These are phyloP conservation scores for Meteorus colon DNA, from an alignment of 2,888 invertebrate genomes.

Conservation along the genomic window DNA sequence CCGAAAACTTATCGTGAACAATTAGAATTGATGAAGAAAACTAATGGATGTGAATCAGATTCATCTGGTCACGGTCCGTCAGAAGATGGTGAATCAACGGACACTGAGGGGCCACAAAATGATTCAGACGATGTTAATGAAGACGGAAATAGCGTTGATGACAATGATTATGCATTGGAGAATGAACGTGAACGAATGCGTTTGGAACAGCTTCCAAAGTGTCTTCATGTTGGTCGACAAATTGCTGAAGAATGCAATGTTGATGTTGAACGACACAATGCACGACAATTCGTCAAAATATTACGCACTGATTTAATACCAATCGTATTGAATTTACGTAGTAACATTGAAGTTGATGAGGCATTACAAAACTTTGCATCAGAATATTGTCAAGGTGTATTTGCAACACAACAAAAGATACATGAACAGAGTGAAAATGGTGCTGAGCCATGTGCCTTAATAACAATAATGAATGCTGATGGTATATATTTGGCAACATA, in stretches of 20 bases:
- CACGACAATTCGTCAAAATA: slow-evolving; percentile 87
- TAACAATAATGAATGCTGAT: slow-evolving; percentile 93
- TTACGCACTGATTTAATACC: slow-evolving; percentile 85
- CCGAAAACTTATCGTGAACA: slow-evolving; percentile 83
- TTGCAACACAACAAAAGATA: slow-evolving; percentile 66
- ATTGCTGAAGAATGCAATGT: slow-evolving; percentile 80
- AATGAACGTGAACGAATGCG: slow-evolving; percentile 72
- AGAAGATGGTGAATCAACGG: slow-evolving; percentile 69
- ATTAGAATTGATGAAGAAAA: slow-evolving; percentile 71
- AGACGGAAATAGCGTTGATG: slow-evolving; percentile 62
- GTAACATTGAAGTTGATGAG: slow-evolving; percentile 92
- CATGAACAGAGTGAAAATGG: slow-evolving; percentile 63
- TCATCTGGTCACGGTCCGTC: slow-evolving; percentile 70
- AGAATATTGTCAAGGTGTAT: slow-evolving; percentile 85
- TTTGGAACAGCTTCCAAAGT: slow-evolving; percentile 77
- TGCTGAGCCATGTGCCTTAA: slow-evolving; percentile 74
- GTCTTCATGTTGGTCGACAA: slow-evolving; percentile 74
- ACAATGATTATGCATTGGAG: slow-evolving; percentile 67
- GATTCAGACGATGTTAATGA: slow-evolving; percentile 67
- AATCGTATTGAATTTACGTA: slow-evolving; percentile 82
- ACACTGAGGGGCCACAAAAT: slow-evolving; percentile 68
- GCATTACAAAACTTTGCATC: slow-evolving; percentile 94
- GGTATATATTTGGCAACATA: slow-evolving; percentile 95
- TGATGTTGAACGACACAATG: slow-evolving; percentile 90
- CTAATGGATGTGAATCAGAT: slow-evolving; percentile 66